Evolutionary conservation across 2,113 vertebrate genomes (phyloP).

Genomic region (Philantomba maxwellii): DNA sequence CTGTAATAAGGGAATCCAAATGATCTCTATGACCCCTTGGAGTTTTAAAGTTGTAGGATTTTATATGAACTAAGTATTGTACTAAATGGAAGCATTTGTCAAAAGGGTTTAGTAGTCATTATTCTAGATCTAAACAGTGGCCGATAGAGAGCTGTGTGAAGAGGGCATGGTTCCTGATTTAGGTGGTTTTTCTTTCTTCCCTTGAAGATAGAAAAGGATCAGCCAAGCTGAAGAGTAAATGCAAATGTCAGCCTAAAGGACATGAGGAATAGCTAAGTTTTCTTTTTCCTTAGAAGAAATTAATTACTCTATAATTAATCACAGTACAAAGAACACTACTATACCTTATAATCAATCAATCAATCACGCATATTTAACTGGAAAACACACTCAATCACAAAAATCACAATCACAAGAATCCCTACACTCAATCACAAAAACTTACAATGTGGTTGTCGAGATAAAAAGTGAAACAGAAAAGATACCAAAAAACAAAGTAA

Average conservation of each 20-base stretch:
- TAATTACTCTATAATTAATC: background rate
- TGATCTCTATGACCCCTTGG: background rate
- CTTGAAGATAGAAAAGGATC: background rate
- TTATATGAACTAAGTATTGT: background rate
- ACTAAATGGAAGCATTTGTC: background rate
- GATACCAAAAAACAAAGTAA: background rate
- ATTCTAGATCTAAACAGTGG: background rate
- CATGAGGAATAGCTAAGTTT: background rate
- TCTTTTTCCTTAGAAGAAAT: background rate
- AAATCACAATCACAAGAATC: background rate
- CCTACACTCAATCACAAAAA: background rate
- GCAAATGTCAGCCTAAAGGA: background rate
- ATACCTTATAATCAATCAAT: background rate
- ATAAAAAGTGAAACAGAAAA: slow-evolving; percentile 25
- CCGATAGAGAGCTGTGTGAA: background rate
- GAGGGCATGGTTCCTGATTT: background rate
- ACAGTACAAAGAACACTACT: background rate
- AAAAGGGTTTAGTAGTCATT: background rate
- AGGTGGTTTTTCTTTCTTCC: background rate
- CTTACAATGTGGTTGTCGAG: background rate
- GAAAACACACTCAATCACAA: background rate
- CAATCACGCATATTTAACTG: slow-evolving; percentile 20
- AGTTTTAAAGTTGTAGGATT: background rate
- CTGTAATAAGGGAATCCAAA: background rate
- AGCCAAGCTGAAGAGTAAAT: background rate